These are phyloP conservation scores for Hydroisotoma schaefferi DNA, from an alignment of 2,888 invertebrate species.

Conservation along the genomic window DNA sequence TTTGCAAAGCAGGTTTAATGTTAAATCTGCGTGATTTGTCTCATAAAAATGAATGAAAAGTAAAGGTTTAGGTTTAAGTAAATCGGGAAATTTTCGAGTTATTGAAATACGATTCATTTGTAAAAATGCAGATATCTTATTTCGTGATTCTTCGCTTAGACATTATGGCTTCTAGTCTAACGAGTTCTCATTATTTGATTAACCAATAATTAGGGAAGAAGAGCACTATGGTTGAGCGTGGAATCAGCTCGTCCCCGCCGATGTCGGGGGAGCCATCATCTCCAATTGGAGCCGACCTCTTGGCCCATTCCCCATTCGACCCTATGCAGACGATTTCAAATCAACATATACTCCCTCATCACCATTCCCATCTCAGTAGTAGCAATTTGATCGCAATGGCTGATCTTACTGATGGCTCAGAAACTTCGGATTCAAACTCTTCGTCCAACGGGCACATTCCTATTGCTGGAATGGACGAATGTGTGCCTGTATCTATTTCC, in stretches of 20 bases:
- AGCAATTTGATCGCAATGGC: constrained; percentile 19
- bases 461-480: background rate
- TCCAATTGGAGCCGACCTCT: constrained; percentile 30
- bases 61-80: background rate
- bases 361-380: constrained; percentile 5
- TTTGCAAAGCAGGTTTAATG: no score
- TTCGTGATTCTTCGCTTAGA: no score
- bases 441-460: constrained; percentile 10
- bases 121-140: background rate
- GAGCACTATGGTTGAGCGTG: constrained; percentile 35
- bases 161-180: no score
- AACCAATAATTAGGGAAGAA: constrained; percentile 21
- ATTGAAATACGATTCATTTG: background rate
- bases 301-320: constrained; percentile 35
- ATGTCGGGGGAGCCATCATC: constrained; percentile 35
- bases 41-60: background rate
- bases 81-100: background rate
- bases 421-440: constrained; percentile 25
- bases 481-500: constrained; percentile 9
- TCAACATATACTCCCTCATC: background rate
- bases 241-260: constrained; percentile 35
- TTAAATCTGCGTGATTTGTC: background rate
- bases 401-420: constrained; percentile 21
- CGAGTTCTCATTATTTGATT: constrained; percentile 21
- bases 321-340: no score